phyloP scores from a whole-genome alignment of 2,113 vertebrate genomes.

The Myotis brandtii region DNA sequence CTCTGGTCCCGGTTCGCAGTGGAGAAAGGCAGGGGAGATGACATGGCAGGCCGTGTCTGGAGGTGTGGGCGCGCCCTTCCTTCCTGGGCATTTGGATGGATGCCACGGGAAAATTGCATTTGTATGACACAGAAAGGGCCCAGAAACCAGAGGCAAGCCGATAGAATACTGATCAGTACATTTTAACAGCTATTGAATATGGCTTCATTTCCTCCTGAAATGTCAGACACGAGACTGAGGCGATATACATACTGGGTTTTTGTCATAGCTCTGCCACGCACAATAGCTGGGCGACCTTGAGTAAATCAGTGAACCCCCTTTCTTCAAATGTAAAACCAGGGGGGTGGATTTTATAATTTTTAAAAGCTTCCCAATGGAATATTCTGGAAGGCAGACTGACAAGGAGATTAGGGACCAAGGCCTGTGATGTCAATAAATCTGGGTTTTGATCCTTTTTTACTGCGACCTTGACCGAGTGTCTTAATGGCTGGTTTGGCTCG shows the following conservation, averaged over 20 bases:
- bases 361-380: not conserved
- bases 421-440: not conserved
- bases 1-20: not conserved
- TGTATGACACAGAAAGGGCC: constrained; percentile 22
- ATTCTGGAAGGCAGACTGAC: not conserved
- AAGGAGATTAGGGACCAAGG: not conserved
- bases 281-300: not conserved
- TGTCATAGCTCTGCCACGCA: not conserved
- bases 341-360: not conserved
- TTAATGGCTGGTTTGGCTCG: not conserved
- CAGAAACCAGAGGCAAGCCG: not conserved
- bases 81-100: constrained; percentile 35
- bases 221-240: not conserved
- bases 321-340: not conserved
- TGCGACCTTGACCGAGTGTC: not conserved
- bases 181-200: constrained; percentile 36
- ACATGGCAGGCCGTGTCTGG: not conserved
- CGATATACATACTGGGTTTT: not conserved
- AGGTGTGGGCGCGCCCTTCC: not conserved
- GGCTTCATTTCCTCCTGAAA: constrained; percentile 49
- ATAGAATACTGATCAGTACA: not conserved
- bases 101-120: not conserved
- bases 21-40: not conserved
- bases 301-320: not conserved
- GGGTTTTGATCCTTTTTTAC: not conserved